Conservation (phyloP, 2,888 invertebrate species). For the Scelioninae gen. 1 region DNA sequence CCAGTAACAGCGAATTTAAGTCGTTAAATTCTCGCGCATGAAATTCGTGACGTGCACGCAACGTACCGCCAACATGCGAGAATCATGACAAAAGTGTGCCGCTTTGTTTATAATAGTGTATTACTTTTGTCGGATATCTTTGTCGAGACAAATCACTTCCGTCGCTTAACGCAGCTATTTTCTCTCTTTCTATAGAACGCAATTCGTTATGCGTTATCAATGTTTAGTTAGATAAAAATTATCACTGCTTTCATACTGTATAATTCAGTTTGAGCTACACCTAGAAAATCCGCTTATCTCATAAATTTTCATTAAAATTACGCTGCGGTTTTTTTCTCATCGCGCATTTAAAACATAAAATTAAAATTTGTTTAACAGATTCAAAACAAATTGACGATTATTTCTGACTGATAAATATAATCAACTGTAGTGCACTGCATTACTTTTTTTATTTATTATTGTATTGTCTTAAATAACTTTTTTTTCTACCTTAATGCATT, state of each 20-base stretch:
- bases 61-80: constrained; percentile 23
- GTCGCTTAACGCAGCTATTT: constrained; percentile 45
- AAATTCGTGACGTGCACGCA: constrained; percentile 54
- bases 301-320: constrained; percentile 25
- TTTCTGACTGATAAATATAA: too few species aligned
- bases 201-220: constrained; percentile 62
- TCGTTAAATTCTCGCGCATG: constrained; percentile 37
- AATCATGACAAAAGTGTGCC: constrained; percentile 38
- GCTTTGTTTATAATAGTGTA: constrained; percentile 54
- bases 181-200: constrained; percentile 26
- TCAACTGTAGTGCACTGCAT: too few species aligned
- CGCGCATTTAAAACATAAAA: constrained; percentile 12
- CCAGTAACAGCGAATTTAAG: too few species aligned
- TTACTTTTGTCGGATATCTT: constrained; percentile 45
- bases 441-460: too few species aligned
- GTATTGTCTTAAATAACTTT: too few species aligned
- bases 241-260: constrained; percentile 51
- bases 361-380: background rate
- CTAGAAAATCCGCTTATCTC: constrained; percentile 46
- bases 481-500: background rate
- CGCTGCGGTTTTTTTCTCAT: constrained; percentile 25
- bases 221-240: constrained; percentile 56
- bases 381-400: constrained; percentile 3
- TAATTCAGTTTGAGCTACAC: constrained; percentile 47
- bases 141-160: constrained; percentile 69